phyloP scores from a whole-genome alignment of 2,113 vertebrate species.

The Pluvianellus socialis region DNA sequence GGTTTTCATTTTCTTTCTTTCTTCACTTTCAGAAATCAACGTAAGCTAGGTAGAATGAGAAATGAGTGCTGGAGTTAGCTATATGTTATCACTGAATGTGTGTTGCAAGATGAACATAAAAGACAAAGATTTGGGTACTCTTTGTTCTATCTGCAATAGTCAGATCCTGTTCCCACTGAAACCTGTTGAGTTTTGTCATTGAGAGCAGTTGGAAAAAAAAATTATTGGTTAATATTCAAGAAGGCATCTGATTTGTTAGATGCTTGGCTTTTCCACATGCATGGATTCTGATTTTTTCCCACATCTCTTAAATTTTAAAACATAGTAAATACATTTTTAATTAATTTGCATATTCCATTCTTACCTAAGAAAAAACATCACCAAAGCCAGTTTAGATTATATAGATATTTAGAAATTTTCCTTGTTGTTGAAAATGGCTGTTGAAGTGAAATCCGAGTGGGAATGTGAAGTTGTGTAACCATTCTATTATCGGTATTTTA shows the following conservation, averaged over 20 bases:
- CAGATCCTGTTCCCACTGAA: neutral
- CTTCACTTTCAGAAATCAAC: neutral
- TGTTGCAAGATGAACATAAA: neutral
- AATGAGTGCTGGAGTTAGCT: neutral
- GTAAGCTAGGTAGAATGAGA: neutral
- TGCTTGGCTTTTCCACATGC: neutral
- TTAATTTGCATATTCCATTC: neutral
- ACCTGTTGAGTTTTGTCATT: neutral
- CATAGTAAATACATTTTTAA: rapidly evolving
- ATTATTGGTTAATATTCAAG: neutral
- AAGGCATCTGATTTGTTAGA: neutral
- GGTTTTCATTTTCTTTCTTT: neutral
- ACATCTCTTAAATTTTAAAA: neutral
- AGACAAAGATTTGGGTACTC: neutral
- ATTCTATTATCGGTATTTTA: neutral
- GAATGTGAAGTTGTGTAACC: neutral
- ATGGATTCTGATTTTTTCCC: neutral
- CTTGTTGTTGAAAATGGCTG: neutral
- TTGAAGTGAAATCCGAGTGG: neutral
- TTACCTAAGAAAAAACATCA: neutral
- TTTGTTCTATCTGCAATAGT: neutral
- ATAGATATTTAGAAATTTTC: no score
- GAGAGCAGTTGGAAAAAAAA: neutral
- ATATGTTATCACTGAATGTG: neutral
- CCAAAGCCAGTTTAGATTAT: neutral